Percentiles rank a stretch among this genome's conserved stretches.
Evolutionary conservation across 2,797 vertebrate species (phyloP).

Genomic region (Brachyalestes nurse): DNA sequence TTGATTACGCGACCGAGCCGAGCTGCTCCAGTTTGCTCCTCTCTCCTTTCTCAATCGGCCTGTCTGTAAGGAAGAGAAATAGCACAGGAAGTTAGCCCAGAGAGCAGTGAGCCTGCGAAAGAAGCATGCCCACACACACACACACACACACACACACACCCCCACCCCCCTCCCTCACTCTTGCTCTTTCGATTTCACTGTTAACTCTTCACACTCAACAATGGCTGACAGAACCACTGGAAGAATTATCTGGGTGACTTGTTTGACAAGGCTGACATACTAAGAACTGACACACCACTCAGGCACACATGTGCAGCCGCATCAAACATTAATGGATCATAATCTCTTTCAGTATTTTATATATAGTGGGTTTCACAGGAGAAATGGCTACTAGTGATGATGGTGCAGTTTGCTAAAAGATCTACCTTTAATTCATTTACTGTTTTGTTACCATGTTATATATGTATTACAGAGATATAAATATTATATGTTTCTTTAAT

Average conservation of each 20-base stretch:
- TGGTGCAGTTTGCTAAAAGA: too few relatives aligned
- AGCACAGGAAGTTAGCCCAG: conserved; percentile 79
- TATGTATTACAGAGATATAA: too few relatives aligned
- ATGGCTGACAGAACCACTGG: conserved; percentile 12
- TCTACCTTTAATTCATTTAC: too few relatives aligned
- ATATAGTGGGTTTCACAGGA: not conserved
- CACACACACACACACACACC: conserved; percentile 37
- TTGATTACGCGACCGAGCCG: not conserved
- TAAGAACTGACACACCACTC: not conserved
- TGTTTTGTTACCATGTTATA: too few relatives aligned
- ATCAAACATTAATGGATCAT: not conserved
- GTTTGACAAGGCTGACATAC: not conserved
- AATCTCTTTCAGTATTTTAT: not conserved
- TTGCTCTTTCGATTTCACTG: conserved; percentile 58
- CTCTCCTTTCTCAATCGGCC: conserved; percentile 45
- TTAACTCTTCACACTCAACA: conserved; percentile 63
- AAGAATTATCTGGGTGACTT: not conserved
- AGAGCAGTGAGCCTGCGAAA: conserved; percentile 50
- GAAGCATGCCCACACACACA: conserved; percentile 70
- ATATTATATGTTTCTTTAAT: too few relatives aligned
- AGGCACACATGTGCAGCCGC: not conserved
- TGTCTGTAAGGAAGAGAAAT: conserved; percentile 73
- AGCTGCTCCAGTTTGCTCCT: conserved; percentile 41
- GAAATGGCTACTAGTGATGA: not conserved
- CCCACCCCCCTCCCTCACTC: conserved; percentile 53